Conservation (phyloP, 2,888 invertebrate species). For the Anagyrus pseudococci region DNA sequence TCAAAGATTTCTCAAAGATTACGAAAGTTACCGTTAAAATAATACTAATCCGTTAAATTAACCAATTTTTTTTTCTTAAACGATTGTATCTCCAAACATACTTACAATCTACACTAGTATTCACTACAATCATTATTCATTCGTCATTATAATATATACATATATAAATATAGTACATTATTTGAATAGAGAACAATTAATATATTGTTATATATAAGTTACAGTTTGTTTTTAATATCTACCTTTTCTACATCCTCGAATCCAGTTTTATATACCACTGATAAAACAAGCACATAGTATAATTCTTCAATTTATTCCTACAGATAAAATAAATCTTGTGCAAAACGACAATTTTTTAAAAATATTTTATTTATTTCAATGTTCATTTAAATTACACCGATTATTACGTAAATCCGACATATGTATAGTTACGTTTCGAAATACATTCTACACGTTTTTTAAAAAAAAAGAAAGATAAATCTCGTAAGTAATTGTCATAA, state of each 20-base stretch:
- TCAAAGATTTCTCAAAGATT: conserved; percentile 39
- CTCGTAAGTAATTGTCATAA: no score
- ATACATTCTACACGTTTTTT: no score
- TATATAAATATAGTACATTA: conserved; percentile 39
- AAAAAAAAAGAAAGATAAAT: no score
- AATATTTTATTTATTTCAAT: no score
- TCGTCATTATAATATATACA: conserved; percentile 39
- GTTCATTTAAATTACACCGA: no score
- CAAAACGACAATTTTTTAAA: no score
- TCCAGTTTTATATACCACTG: background rate
- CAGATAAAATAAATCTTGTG: no score
- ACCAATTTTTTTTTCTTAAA: conserved; percentile 37
- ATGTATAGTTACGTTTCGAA: no score
- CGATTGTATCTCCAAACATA: conserved; percentile 37
- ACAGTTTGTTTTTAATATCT: conserved; percentile 21
- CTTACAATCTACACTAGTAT: conserved; percentile 34
- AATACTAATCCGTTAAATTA: no score
- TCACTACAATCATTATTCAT: conserved; percentile 39
- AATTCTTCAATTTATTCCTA: no score
- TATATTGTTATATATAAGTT: conserved; percentile 54
- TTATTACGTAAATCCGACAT: no score
- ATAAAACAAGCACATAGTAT: background rate
- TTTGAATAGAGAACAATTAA: conserved; percentile 55
- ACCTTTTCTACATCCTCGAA: background rate
- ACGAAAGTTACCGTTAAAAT: conserved; percentile 40